Conservation (phyloP, 1,140 invertebrate genomes). For the Trachelipus rathkii region DNA sequence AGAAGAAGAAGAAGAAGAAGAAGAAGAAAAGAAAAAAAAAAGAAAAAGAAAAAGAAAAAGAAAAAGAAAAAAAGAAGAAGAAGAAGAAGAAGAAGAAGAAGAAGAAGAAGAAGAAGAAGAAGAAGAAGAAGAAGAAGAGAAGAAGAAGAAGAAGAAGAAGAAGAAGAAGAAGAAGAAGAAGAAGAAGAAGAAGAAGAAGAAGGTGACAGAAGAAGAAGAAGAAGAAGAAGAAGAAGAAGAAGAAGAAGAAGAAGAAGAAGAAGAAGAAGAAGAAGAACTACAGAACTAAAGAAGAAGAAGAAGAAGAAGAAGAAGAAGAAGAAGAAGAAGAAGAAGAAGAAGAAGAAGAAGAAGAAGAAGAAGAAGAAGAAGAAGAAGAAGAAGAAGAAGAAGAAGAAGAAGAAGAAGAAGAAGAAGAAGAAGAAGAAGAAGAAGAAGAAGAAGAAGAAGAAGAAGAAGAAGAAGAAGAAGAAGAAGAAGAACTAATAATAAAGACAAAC, state of each 20-base stretch:
- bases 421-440: neutral
- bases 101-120: conserved; percentile 8
- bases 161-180: conserved; percentile 8
- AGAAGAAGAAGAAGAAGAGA: too few relatives aligned
- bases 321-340: conserved; percentile 4
- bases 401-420: neutral
- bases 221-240: neutral
- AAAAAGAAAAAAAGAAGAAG: too few relatives aligned
- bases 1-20: neutral
- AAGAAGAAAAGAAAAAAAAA: neutral
- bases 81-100: neutral
- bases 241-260: neutral
- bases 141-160: conserved; percentile 8
- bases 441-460: neutral
- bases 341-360: neutral
- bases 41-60: neutral
- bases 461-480: neutral
- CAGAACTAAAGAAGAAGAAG: neutral
- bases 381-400: neutral
- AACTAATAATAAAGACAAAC: too few relatives aligned
- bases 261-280: neutral
- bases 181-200: too few relatives aligned
- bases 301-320: neutral
- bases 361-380: neutral
- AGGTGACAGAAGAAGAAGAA: conserved; percentile 5